Percentiles rank a stretch among this genome's conserved stretches.
Evolutionary conservation across 1,140 invertebrate species (phyloP).

Genomic region (Drosophila serrata): DNA sequence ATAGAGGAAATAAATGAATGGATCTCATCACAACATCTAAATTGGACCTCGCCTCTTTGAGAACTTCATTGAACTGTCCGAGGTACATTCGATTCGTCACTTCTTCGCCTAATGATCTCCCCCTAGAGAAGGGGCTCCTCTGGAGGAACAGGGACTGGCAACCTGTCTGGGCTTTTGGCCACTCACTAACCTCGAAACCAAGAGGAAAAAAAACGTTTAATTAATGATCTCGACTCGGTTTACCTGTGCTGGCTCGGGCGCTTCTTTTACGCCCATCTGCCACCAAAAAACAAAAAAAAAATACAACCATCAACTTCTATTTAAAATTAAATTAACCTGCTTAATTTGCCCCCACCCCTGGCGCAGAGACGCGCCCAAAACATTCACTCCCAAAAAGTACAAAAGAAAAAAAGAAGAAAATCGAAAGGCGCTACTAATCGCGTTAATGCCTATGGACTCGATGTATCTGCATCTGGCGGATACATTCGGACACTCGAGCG

Average conservation of each 20-base stretch:
- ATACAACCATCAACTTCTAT: constrained; percentile 73
- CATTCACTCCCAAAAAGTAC: constrained; percentile 60
- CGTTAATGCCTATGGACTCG: constrained; percentile 64
- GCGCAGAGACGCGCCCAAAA: constrained; percentile 71
- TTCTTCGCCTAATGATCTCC: constrained; percentile 63
- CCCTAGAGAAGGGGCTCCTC: constrained; percentile 5
- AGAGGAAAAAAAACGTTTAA: constrained; percentile 53
- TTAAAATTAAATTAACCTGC: constrained; percentile 83
- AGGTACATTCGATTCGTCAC: constrained; percentile 59
- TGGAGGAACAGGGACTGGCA: constrained; percentile 42
- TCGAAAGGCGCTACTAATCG: constrained; percentile 84
- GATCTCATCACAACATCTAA: constrained; percentile 38
- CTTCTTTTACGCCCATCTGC: constrained; percentile 77
- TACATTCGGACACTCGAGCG: constrained; percentile 44
- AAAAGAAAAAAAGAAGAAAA: constrained; percentile 46
- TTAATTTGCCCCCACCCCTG: constrained; percentile 69
- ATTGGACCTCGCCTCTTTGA: constrained; percentile 39
- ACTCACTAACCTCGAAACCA: constrained; percentile 74
- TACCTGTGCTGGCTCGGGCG: constrained; percentile 49
- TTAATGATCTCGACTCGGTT: constrained; percentile 64
- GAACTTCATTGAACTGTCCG: constrained; percentile 48
- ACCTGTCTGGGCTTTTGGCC: constrained; percentile 62
- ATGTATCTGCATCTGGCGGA: constrained; percentile 61
- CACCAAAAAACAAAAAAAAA: constrained; percentile 50
- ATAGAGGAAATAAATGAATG: constrained; percentile 28